Base-by-base conservation (phyloP, 2,888 invertebrate genomes). In the Autographa pulchrina region DNA sequence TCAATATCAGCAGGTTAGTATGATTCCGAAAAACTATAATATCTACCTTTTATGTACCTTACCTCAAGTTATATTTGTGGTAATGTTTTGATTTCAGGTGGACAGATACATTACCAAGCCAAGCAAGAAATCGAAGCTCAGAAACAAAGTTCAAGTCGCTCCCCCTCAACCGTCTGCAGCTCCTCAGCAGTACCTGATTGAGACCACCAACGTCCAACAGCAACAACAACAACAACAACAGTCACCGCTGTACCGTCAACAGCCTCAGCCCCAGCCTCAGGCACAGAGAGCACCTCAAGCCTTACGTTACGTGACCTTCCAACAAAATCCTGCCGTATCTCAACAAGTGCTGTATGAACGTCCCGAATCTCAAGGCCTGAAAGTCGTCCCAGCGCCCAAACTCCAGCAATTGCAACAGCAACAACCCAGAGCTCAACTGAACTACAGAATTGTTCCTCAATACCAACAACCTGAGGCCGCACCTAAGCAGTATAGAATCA, bases 121-220 rank as follows among this genome's bases (percentile, higher is more conserved):
- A 11, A 92, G 88, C 72, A 95, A 96, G 82, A 95, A 95, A 75
- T 91, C 93, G 1, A 96, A 96, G 80, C 89, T 92, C 2, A 92
- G 93, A 5, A 88, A 93, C 5, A 96, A 96, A 81, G 89, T 88
- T 8, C 92, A 91, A 79, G 75, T 90, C 6, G 70, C 79, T 52
- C 88, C 91, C 35, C 88, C 92, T 18, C 93, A 92, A 75, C 78
- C 92, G 1, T 84, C 93, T 14, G 78, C 90, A 13, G 94, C 94
- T 35, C 96, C 96, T 41, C 96, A 96, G 70, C 96, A 96, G 77
- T 96, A 96, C 77, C 82, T 96, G 31, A 96, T 96, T 31, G 96
- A 96, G 84, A 96, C 96, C 0, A 96, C 96, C 0, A 96, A 96
- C 68, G 91, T 95, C 1, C 94, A 94, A 75, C 92, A 91, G 70